Conservation (phyloP, 2,113 vertebrate genomes). For the Clarias magur region DNA sequence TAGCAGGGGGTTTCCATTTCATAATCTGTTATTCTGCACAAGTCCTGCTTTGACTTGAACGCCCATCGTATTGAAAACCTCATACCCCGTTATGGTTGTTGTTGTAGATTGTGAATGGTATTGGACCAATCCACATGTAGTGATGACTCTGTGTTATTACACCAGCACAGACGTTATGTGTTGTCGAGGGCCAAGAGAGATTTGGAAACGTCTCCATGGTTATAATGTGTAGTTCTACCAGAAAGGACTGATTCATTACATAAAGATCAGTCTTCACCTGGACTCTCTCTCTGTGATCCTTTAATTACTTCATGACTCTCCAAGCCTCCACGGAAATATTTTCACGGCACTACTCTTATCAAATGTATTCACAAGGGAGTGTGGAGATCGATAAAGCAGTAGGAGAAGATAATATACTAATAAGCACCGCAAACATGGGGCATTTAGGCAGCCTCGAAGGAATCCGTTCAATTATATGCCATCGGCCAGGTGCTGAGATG, state of each 20-base stretch:
- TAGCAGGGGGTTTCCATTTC: no score
- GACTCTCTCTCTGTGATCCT: neutral
- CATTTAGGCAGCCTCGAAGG: neutral
- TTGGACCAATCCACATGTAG: neutral
- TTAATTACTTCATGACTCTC: neutral
- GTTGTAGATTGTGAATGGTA: neutral
- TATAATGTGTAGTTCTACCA: neutral
- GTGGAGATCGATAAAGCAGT: conserved; percentile 3
- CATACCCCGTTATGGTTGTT: neutral
- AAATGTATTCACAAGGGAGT: neutral
- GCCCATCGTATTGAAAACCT: neutral
- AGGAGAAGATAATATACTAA: conserved; percentile 4
- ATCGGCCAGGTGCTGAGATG: neutral
- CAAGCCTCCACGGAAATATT: neutral
- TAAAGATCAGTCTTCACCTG: neutral
- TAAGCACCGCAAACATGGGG: neutral
- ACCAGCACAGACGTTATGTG: neutral
- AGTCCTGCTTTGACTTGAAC: no score
- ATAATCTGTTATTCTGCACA: no score
- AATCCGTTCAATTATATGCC: neutral
- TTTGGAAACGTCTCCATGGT: neutral
- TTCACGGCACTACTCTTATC: neutral
- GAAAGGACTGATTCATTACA: neutral
- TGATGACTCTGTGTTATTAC: neutral
- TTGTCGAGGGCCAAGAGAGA: neutral